Conservation (phyloP, 2,888 invertebrate genomes). For the Melipona beecheii region DNA sequence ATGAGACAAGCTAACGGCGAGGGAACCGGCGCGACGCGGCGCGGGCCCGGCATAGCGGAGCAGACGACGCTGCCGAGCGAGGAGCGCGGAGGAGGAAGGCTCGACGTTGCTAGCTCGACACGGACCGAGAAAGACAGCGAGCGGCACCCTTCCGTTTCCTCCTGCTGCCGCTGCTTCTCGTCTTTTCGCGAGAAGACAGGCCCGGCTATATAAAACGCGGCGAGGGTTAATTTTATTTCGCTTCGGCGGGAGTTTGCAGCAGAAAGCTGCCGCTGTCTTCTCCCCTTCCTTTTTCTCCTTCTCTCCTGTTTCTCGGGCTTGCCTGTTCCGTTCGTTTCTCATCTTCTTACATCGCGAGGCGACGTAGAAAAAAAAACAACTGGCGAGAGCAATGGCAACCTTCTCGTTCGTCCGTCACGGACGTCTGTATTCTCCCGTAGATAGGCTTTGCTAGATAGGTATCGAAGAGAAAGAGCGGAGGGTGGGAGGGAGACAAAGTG, state of each 20-base stretch:
- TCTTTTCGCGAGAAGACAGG: conserved; percentile 27
- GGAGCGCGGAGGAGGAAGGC: conserved; percentile 19
- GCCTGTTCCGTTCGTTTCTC: background rate
- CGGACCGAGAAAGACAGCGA: background rate
- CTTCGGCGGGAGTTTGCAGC: conserved; percentile 64
- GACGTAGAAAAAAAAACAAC: conserved; percentile 35
- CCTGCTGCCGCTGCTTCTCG: conserved; percentile 29
- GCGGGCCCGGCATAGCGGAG: conserved; percentile 24
- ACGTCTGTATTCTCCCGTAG: background rate
- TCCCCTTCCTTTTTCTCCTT: background rate
- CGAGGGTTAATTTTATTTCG: conserved; percentile 78
- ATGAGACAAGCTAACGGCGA: conserved; percentile 70
- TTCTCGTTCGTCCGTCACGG: conserved; percentile 9
- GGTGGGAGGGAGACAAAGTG: conserved; percentile 29
- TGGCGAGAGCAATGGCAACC: conserved; percentile 56
- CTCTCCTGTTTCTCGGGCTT: background rate
- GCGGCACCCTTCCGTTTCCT: conserved; percentile 25
- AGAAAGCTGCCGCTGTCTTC: conserved; percentile 43
- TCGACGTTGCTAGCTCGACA: background rate
- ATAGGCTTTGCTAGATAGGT: background rate
- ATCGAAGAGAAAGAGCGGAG: background rate
- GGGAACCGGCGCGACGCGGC: conserved; percentile 14
- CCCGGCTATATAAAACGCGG: conserved; percentile 69
- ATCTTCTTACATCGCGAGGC: conserved; percentile 33
- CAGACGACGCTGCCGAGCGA: conserved; percentile 39